Base-by-base conservation (phyloP, 1,140 invertebrate species). In the Brachystomella parvula region DNA sequence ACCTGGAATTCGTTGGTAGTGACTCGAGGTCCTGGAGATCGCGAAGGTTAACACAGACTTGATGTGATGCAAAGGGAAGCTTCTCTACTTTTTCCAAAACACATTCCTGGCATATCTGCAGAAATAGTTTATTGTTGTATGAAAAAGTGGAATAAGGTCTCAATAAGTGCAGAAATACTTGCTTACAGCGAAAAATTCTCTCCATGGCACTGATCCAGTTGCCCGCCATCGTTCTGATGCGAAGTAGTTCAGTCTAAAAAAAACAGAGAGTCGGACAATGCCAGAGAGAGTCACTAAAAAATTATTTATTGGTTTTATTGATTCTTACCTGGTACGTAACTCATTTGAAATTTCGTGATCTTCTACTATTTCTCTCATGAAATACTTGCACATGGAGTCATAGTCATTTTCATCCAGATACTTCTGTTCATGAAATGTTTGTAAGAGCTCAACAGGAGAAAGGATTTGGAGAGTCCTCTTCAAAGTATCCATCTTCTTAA, bases 181-280 rank as follows among this genome's bases (percentile, higher is more conserved):
- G n/a, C 39, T 44, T n/a, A 44, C 39, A n/a, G 39, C n/a, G n/a
- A 44, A n/a, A 44, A 44, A 44, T n/a, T 44, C 39, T n/a, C n/a
- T 44, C 39, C 39, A 44, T 12, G 39, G 39, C 9, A 44, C n/a
- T n/a, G n/a, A n/a, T n/a, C n/a, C n/a, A n/a, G n/a, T n/a, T n/a
- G n/a, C n/a, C n/a, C n/a, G n/a, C n/a, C n/a, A n/a, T n/a, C n/a
- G n/a, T n/a, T n/a, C n/a, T n/a, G n/a, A n/a, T n/a, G n/a, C n/a
- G n/a, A n/a, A n/a, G n/a, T n/a, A n/a, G n/a, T n/a, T n/a, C n/a
- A n/a, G n/a, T n/a, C n/a, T n/a, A n/a, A n/a, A n/a, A n/a, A n/a
- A n/a, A n/a, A n/a, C n/a, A n/a, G n/a, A n/a, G n/a, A n/a, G n/a
- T n/a, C n/a, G n/a, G n/a, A n/a, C n/a, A n/a, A n/a, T n/a, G n/a